A percentile compares a stretch with the other conserved stretches of the same genome.
phyloP scores from a whole-genome alignment of 2,888 invertebrate genomes.

The Amorpha juglandis region DNA sequence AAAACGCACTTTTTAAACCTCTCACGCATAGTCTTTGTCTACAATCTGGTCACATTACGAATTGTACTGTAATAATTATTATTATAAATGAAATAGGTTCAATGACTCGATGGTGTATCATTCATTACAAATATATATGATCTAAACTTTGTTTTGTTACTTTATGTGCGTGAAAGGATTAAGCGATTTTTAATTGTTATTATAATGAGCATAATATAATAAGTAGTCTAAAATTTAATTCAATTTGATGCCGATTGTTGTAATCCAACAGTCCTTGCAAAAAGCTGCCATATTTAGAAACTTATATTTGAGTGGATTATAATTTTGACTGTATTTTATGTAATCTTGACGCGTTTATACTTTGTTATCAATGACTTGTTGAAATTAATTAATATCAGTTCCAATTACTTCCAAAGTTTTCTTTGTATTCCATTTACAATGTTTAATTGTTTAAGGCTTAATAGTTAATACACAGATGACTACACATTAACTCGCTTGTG shows the following conservation, averaged over 20 bases:
- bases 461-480: background rate
- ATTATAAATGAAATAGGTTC: background rate
- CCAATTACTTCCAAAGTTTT: conserved; percentile 3
- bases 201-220: background rate
- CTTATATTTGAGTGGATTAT: background rate
- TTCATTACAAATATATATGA: background rate
- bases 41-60: background rate
- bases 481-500: conserved; percentile 18
- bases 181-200: background rate
- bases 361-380: background rate
- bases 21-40: background rate
- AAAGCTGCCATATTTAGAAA: conserved; percentile 12
- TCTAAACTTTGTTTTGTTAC: background rate
- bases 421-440: conserved; percentile 14
- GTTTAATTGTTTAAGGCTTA: background rate
- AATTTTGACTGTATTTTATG: background rate
- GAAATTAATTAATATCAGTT: background rate
- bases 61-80: background rate
- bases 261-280: background rate
- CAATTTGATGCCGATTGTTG: background rate
- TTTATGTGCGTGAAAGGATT: background rate
- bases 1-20: background rate
- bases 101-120: background rate
- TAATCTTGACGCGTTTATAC: background rate
- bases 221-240: background rate